Evolutionary conservation across 35 echinoderm and acorn worm genomes (phyloP).

Genomic region (Amphiura filiformis): DNA sequence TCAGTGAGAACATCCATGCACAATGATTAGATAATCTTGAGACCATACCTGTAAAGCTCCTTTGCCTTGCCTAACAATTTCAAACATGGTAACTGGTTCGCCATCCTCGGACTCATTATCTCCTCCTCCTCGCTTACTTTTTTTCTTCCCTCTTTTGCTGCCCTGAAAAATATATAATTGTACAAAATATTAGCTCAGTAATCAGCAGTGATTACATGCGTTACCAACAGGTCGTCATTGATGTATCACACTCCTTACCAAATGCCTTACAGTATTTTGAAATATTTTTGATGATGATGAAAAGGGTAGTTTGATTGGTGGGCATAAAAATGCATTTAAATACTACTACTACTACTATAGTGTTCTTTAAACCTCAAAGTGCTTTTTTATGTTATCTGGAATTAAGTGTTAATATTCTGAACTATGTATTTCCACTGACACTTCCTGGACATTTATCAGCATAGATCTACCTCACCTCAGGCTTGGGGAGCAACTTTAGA

Average conservation of each 20-base stretch:
- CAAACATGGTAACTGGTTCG: constrained; percentile 96
- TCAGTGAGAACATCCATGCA: no score
- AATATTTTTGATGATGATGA: not conserved
- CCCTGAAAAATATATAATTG: constrained; percentile 1
- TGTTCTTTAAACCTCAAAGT: no score
- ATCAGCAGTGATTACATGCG: not conserved
- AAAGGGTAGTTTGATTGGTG: not conserved
- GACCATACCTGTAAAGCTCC: constrained; percentile 70
- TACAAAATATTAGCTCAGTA: not conserved
- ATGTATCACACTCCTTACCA: not conserved
- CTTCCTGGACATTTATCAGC: no score
- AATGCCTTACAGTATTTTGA: not conserved
- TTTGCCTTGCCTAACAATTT: constrained; percentile 90
- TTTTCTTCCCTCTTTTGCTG: constrained; percentile 30
- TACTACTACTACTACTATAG: not conserved
- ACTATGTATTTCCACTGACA: no score
- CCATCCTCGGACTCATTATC: constrained; percentile 11
- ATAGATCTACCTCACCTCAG: no score
- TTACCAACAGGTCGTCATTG: not conserved
- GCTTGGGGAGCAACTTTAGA: not conserved
- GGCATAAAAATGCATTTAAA: not conserved
- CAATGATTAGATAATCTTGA: no score
- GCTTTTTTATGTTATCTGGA: no score
- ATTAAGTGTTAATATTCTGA: no score
- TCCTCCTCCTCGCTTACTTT: constrained; percentile 12